These are phyloP conservation scores for Strigamia crassipes DNA, from an alignment of 2,888 invertebrate genomes.

Conservation along the genomic window DNA sequence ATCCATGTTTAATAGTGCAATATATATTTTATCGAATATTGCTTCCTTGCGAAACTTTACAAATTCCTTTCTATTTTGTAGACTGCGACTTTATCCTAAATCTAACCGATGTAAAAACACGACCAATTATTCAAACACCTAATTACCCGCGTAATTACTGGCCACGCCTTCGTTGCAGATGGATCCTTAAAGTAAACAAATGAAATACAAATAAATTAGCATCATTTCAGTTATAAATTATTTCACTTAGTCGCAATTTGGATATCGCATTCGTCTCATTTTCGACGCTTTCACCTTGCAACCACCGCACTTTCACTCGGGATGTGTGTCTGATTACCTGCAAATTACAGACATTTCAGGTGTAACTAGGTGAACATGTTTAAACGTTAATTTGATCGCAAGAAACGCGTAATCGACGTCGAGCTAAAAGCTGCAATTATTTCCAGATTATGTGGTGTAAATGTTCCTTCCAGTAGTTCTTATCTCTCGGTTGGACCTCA, in stretches of 20 bases:
- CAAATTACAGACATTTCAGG: constrained; percentile 31
- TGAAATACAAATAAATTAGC: background rate
- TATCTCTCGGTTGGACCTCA: constrained; percentile 43
- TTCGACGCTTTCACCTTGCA: constrained; percentile 42
- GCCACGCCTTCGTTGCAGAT: constrained; percentile 39
- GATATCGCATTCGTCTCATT: constrained; percentile 29
- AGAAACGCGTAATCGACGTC: background rate
- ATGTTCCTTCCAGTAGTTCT: background rate
- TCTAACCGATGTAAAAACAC: constrained; percentile 24
- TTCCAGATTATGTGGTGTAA: constrained; percentile 38
- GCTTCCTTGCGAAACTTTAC: background rate
- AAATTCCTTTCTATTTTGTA: background rate
- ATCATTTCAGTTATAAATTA: background rate
- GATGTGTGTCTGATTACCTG: constrained; percentile 41
- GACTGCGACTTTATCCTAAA: constrained; percentile 24
- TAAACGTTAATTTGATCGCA: background rate
- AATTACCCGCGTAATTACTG: constrained; percentile 37
- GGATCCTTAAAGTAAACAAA: constrained; percentile 22
- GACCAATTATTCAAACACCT: constrained; percentile 39
- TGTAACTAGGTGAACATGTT: background rate
- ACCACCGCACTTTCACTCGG: constrained; percentile 6
- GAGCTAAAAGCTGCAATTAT: background rate
- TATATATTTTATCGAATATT: background rate
- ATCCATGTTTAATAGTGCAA: constrained; percentile 34
- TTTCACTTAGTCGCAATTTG: constrained; percentile 32